phyloP scores from a whole-genome alignment of 2,113 vertebrate species.

The Pampusana beccarii region DNA sequence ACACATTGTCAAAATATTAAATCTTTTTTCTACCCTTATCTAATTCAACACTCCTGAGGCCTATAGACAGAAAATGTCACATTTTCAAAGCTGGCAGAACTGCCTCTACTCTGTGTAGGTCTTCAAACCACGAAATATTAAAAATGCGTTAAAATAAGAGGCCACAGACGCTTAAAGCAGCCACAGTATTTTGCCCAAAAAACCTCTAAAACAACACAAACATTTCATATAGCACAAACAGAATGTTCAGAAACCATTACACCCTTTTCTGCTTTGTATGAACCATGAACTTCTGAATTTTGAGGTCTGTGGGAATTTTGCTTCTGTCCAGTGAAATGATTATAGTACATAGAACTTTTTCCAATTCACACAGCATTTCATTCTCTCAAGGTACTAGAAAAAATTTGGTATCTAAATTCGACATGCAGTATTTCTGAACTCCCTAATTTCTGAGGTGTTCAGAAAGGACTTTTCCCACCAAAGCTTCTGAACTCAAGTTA shows the following conservation, averaged over 20 bases:
- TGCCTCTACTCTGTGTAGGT: background rate
- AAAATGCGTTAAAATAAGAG: background rate
- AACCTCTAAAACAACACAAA: background rate
- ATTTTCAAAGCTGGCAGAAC: background rate
- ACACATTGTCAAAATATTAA: background rate
- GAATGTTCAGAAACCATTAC: background rate
- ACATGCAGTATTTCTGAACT: background rate
- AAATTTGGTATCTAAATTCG: background rate
- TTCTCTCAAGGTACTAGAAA: background rate
- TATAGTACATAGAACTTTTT: background rate
- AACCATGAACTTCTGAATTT: background rate
- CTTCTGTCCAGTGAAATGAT: background rate
- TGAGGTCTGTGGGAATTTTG: background rate
- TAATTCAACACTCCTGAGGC: background rate
- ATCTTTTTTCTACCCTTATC: background rate
- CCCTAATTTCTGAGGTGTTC: background rate
- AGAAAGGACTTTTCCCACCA: background rate
- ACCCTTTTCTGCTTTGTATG: background rate
- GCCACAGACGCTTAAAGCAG: background rate
- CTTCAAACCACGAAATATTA: background rate
- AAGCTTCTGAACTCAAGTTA: background rate
- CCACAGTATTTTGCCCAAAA: background rate
- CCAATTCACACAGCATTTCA: background rate
- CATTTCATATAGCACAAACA: accelerated
- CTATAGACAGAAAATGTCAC: background rate